Base-by-base conservation (phyloP, 1,140 invertebrate genomes). In the Tachypleus tridentatus region DNA sequence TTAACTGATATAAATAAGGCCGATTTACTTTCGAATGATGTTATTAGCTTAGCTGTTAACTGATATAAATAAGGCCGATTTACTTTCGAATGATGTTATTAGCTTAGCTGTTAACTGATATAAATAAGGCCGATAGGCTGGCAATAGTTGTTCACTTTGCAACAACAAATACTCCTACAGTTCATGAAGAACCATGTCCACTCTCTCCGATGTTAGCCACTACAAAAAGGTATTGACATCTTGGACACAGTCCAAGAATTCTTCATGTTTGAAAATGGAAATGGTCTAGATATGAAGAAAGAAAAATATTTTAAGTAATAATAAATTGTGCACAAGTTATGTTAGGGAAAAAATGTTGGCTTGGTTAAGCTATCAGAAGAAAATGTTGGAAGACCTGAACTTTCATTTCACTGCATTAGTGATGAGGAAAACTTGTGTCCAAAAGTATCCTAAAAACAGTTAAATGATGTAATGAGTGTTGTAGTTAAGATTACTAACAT, bases 361-460 rank as follows among this genome's bases (percentile, higher is more conserved):
- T 58, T 3, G n/a, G 57, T 11, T 29, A 58, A 58, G n/a, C 57
- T 58, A 58, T 3, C 48, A 47, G 57, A 58, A 58, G n/a, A n/a
- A 29, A 0, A 29, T 29, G 29, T 6, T 58, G 57, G 57, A 58
- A 58, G 57, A 58, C 57, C 57, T 10, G 6, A 4, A 56, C 3
- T 56, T 56, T 56, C 53, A 56, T 56, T 4, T 4, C 53, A 56
- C 53, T 56, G 4, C 11, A 56, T 56, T 54, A 54, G 1, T 54
- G n/a, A 54, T 11, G 3, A 58, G 3, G 47, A 5, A 11, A 6
- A 58, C 11, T 10, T 11, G 57, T 47, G 29, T 29, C 29, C 29
- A 58, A 58, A 11, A 58, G 57, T 11, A 10, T 58, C 57, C 57
- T 58, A 10, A 5, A 58, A 11, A 58, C 57, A 58, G 57, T 8